Evolutionary conservation across 2,888 invertebrate species (phyloP).

Genomic region (Mesochorus sp.): DNA sequence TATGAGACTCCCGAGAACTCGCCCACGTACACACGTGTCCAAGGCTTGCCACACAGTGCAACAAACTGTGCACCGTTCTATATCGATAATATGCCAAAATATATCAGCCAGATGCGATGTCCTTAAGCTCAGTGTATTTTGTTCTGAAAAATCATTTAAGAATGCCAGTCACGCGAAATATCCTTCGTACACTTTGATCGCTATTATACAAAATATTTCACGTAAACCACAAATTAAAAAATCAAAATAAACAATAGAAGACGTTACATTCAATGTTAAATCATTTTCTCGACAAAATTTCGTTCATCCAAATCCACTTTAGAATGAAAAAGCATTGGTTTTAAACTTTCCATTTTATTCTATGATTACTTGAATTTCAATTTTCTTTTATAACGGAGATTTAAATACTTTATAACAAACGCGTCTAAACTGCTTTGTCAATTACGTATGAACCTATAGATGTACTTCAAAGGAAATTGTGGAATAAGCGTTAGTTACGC

Average conservation of each 20-base stretch:
- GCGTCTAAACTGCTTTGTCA: too few relatives aligned
- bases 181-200: neutral
- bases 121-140: slow-evolving; percentile 32
- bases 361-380: too few relatives aligned
- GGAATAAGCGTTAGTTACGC: too few relatives aligned
- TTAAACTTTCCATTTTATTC: too few relatives aligned
- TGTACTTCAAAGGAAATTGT: too few relatives aligned
- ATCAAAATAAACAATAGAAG: neutral
- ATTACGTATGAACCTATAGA: too few relatives aligned
- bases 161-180: slow-evolving; percentile 27
- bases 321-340: too few relatives aligned
- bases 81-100: slow-evolving; percentile 20
- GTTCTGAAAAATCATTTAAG: slow-evolving; percentile 16
- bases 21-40: slow-evolving; percentile 48
- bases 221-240: neutral
- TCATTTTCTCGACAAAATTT: too few relatives aligned
- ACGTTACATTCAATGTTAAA: too few relatives aligned
- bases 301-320: too few relatives aligned
- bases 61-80: slow-evolving; percentile 25
- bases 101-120: slow-evolving; percentile 12
- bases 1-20: neutral
- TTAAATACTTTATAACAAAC: too few relatives aligned
- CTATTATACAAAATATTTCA: neutral
- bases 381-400: too few relatives aligned
- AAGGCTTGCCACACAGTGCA: slow-evolving; percentile 33